Base-by-base conservation (phyloP, 2,888 invertebrate genomes). In the Pecten maximus region DNA sequence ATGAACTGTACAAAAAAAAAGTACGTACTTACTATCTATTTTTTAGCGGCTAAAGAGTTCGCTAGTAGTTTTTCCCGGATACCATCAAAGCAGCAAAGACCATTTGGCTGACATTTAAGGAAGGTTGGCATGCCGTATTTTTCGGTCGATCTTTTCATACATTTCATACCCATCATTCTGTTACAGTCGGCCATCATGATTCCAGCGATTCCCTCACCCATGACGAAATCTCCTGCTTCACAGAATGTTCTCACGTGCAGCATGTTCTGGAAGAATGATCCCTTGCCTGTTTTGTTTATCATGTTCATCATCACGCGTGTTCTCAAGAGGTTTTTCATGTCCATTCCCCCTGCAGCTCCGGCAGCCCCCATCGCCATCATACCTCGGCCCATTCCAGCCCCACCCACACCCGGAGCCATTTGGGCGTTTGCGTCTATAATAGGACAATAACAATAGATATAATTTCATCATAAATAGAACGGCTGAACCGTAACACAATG, bases 111-210 rank as follows among this genome's bases (percentile, higher is more conserved):
- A 35, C 74, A 74, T 16, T 74, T 74, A 2, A 74, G 74, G 74
- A 74, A 35, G 74, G 28, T 74, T 10, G 74, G 74, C 28, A 74
- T 74, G 35, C 74, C 74, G 28, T 74, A 74, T 35, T 74, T 74
- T 35, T 74, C 74, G 0, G 74, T 74, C 2, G 74, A 74, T 35
- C 74, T 74, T 35, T 16, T 74, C 74, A 74, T 74, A 16, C 74
- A 74, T 74, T 74, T 74, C 15, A 74, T 35, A 28, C 74, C 74
- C 74, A 74, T 74, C 74, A 74, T 74, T 10, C 74, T 74, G 74
- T 74, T 74, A 74, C 74, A 74, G 35, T 74, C 74, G 23, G 74
- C 74, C 74, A 74, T 74, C 74, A 74, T 74, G 74, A 74, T 28
- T 3, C 74, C 74, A 35, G 74, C 15, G 16, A 74, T 35, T 35